Percentiles rank a stretch among this genome's conserved stretches.
These are phyloP conservation scores for Mus spicilegus DNA, from an alignment of 2,113 vertebrate genomes.

Conservation along the genomic window DNA sequence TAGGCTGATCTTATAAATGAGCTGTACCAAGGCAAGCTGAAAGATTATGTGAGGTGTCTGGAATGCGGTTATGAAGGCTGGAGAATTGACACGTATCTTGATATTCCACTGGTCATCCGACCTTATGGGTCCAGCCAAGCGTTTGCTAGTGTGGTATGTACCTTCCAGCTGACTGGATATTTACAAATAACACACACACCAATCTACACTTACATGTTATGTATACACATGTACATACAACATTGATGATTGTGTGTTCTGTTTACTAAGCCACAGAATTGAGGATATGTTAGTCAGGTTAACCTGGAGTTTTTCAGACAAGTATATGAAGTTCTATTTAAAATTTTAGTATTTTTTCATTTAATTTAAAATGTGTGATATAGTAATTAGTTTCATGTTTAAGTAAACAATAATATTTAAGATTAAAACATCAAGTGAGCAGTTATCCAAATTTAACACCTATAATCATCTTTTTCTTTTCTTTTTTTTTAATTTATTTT, in stretches of 20 bases:
- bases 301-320: background rate
- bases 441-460: background rate
- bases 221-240: background rate
- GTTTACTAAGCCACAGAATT: background rate
- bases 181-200: slow-evolving; percentile 84
- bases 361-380: background rate
- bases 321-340: background rate
- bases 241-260: background rate
- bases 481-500: too few relatives aligned
- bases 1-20: slow-evolving; percentile 99
- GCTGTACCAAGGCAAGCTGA: slow-evolving; percentile 98
- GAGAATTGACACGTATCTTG: slow-evolving; percentile 98
- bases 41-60: slow-evolving; percentile 98
- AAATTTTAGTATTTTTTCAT: background rate
- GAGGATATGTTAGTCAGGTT: background rate
- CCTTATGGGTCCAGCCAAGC: slow-evolving; percentile 98
- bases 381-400: background rate
- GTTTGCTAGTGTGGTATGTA: slow-evolving; percentile 98
- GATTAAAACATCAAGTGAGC: background rate
- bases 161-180: slow-evolving; percentile 86
- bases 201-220: background rate
- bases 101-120: slow-evolving; percentile 98
- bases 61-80: slow-evolving; percentile 99
- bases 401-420: background rate
- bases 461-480: background rate